phyloP scores from a whole-genome alignment of 2,797 vertebrate genomes.

The Danionella dracula region DNA sequence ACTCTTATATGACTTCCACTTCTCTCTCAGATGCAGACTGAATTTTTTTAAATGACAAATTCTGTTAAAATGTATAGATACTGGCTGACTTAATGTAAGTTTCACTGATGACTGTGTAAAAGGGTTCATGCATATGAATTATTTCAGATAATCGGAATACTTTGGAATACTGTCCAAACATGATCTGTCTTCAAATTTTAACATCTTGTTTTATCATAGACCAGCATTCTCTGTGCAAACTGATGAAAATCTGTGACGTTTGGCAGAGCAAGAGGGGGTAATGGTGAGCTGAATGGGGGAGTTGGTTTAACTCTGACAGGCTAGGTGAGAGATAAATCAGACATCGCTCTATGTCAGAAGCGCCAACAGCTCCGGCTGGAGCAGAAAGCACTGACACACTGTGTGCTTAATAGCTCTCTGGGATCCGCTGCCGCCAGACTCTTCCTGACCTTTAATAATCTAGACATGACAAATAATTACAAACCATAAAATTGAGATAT shows the following conservation, averaged over 20 bases:
- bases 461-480: background rate
- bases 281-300: background rate
- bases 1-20: too few species aligned
- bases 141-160: too few species aligned
- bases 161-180: too few species aligned
- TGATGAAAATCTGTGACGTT: conserved; percentile 32
- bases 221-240: conserved; percentile 14
- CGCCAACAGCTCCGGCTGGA: background rate
- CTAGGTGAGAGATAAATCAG: conserved; percentile 34
- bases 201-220: conserved; percentile 18
- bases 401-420: background rate
- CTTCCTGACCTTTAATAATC: conserved; percentile 1
- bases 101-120: too few species aligned
- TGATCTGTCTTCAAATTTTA: too few species aligned
- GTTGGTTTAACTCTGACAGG: too few species aligned
- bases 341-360: background rate
- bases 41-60: too few species aligned
- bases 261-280: background rate
- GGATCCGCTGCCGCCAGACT: background rate
- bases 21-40: too few species aligned
- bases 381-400: background rate
- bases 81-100: too few species aligned
- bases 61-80: too few species aligned
- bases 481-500: background rate
- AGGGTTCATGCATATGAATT: too few species aligned